phyloP scores from a whole-genome alignment of 2,113 vertebrate genomes.

The Pedetes capensis region DNA sequence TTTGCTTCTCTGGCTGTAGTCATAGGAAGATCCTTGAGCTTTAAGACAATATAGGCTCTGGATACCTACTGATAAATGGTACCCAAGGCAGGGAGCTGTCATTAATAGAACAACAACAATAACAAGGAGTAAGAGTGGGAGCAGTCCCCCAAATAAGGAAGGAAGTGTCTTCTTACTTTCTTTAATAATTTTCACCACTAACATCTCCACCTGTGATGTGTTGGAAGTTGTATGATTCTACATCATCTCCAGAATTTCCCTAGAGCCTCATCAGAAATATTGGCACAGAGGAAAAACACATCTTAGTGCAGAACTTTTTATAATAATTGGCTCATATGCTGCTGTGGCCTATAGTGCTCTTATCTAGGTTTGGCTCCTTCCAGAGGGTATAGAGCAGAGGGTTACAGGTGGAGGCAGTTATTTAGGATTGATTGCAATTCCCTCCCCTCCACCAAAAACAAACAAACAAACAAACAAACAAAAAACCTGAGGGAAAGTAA shows the following conservation, averaged over 20 bases:
- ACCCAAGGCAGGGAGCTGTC: neutral
- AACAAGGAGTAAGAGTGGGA: neutral
- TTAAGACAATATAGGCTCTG: neutral
- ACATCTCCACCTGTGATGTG: neutral
- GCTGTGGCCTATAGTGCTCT: neutral
- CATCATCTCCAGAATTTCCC: neutral
- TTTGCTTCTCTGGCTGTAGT: neutral
- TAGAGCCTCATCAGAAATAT: neutral
- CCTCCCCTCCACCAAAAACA: too few species aligned
- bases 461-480: neutral
- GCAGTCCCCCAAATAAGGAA: neutral
- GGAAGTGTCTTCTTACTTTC: neutral
- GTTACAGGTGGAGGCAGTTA: neutral
- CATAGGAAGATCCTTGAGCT: neutral
- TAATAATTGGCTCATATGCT: neutral
- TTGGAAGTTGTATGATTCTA: neutral
- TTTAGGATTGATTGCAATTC: neutral
- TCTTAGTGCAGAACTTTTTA: neutral
- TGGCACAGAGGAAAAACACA: too few species aligned
- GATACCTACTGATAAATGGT: accelerated
- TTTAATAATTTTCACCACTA: neutral
- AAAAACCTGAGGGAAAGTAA: too few species aligned
- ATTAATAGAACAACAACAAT: neutral
- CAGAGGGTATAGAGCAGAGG: neutral
- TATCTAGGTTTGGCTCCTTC: neutral